These are phyloP conservation scores for Mya arenaria DNA, from an alignment of 1,140 invertebrate species.

Conservation along the genomic window DNA sequence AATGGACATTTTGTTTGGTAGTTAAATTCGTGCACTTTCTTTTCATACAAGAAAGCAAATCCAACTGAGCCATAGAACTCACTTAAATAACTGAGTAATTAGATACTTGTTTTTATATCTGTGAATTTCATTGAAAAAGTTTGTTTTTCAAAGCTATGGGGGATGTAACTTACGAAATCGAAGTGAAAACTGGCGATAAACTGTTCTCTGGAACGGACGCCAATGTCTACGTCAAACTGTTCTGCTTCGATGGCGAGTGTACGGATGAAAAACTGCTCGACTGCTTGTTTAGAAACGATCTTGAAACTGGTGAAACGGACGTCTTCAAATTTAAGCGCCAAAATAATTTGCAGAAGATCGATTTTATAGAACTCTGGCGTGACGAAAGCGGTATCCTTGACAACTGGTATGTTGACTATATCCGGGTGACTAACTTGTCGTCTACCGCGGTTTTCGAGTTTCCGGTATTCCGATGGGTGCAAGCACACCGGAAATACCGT, in stretches of 20 bases:
- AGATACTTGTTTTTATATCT: too few species aligned
- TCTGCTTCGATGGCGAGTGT: conserved; percentile 71
- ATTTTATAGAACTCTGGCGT: conserved; percentile 53
- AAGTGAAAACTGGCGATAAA: conserved; percentile 80
- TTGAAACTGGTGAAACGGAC: conserved; percentile 78
- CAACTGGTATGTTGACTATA: conserved; percentile 55
- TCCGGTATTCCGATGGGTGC: conserved; percentile 58
- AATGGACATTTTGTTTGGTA: too few species aligned
- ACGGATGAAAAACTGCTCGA: conserved; percentile 75
- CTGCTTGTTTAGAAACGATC: conserved; percentile 78
- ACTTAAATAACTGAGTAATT: too few species aligned
- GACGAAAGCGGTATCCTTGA: conserved; percentile 43
- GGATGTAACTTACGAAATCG: conserved; percentile 60
- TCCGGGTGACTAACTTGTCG: conserved; percentile 9
- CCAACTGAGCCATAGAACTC: too few species aligned
- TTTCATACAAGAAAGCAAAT: too few species aligned
- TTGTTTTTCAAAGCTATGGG: too few species aligned
- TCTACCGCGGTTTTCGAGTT: conserved; percentile 22
- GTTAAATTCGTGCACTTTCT: too few species aligned
- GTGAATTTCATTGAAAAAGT: too few species aligned
- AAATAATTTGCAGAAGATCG: background rate
- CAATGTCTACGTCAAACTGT: conserved; percentile 76
- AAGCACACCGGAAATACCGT: conserved; percentile 28
- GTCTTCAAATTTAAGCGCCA: conserved; percentile 68
- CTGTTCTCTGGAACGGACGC: conserved; percentile 80